Evolutionary conservation across 2,797 vertebrate genomes (phyloP), one percentile per base, ranked within the genome.

Genomic region (Phrynocephalus guinanensis): DNA sequence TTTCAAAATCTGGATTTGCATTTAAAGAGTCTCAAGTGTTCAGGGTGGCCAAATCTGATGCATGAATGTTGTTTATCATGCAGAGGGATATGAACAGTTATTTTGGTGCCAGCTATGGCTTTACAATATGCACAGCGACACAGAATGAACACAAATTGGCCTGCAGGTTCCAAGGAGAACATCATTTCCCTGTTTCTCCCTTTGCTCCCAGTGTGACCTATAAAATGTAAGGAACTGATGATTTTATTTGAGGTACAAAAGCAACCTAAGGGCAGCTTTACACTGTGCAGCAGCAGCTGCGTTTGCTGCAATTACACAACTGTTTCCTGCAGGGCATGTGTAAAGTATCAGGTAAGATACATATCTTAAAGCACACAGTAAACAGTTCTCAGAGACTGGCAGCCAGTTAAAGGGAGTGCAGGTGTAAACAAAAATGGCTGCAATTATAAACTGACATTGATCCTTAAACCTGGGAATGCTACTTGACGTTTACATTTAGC

Each of bases 11-110:
- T 0, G 2, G 10, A 38, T 79, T 85, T 85, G 48, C 83, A 82
- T 66, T 5, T 71, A 80, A 60, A 18, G 56, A 87, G 92, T 68
- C 60, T 77, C 18, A 56, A 82, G 2, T 77, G 70, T 90, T 77
- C 38, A 44, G 0, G 18, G 28, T 38, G 3, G 15, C 1, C 60
- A 85, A 24, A 76, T 87, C 63, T 71, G 68, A 50, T 83, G 79
- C 60, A 86, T 67, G 87, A 9, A 56, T 91, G 76, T 82, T 76
- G 66, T 18, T 30, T 2, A 15, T 70, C 38, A 44, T 5, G 38
- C 0, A 44, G n/a, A 86, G 70, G 81, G 20, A 6, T 76, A 78
- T 85, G 26, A 91, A 2, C 6, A 0, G 0, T 60, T 77, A 11
- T 50, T 11, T 81, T 90, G 28, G 73, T 80, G 48, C 8, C 38